Evolutionary conservation across 2,888 invertebrate genomes (phyloP).

Genomic region (Pandemis heparana): DNA sequence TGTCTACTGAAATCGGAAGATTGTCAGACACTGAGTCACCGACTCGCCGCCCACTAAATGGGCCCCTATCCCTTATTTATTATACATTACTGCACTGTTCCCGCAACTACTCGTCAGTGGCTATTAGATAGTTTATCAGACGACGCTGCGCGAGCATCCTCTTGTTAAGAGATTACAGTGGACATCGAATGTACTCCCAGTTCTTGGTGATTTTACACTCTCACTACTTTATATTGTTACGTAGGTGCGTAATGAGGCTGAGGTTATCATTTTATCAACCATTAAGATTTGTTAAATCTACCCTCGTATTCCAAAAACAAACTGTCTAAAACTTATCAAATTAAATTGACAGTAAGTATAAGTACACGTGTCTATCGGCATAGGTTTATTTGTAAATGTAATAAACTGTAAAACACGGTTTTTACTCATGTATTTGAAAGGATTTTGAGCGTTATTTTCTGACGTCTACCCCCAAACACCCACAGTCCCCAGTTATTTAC

Average conservation of each 20-base stretch:
- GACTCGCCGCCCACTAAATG: slow-evolving; percentile 2
- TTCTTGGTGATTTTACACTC: background rate
- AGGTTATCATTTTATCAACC: no score
- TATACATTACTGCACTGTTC: slow-evolving; percentile 7
- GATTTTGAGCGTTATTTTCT: background rate
- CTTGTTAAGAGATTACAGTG: slow-evolving; percentile 7
- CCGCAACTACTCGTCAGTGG: slow-evolving; percentile 3
- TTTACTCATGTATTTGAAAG: background rate
- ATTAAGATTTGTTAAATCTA: no score
- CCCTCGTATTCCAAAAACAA: no score
- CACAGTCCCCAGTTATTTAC: slow-evolving; percentile 1
- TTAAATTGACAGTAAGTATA: no score
- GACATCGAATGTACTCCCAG: background rate
- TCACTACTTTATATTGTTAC: background rate
- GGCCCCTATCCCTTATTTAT: background rate
- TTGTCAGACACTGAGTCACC: background rate
- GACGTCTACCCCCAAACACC: background rate
- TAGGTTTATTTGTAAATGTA: background rate
- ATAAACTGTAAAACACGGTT: background rate
- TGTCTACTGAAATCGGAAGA: background rate
- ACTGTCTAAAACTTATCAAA: no score
- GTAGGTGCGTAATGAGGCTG: background rate
- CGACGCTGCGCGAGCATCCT: slow-evolving; percentile 2
- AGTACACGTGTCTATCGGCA: background rate
- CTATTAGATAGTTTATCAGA: slow-evolving; percentile 7